Evolutionary conservation across 2,113 vertebrate genomes (phyloP), one percentile per base, ranked within the genome.

Genomic region (Leptobrachium ailaonicum): DNA sequence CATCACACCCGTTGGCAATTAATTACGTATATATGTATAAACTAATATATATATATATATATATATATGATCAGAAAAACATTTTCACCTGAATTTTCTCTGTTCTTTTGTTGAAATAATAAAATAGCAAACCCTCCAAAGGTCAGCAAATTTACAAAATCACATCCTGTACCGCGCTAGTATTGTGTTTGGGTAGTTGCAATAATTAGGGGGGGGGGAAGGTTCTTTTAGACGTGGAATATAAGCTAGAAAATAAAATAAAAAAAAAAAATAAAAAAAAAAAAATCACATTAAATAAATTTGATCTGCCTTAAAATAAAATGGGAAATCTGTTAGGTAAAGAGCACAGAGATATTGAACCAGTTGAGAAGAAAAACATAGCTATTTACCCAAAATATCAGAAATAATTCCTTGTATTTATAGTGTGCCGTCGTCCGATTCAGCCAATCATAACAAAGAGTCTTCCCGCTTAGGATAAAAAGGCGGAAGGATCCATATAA

Each of bases 401-500:
- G 4, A 53, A 41, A 56, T 42, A 54, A 54, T 73, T 60, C 82
- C 69, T 47, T n/a, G 62, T 73, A 77, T 68, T 44, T 40, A 40
- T 64, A 12, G 80, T 82, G 76, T 85, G 82, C 82, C 81, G 71
- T 85, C 82, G 84, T 82, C 87, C 76, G 86, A 85, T 86, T 71
- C 75, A 76, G 79, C 7, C 42, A 85, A 82, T 79, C 64, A 64
- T 42, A 62, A 10, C 79, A 74, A n/a, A 45, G 75, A 70, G 41
- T 67, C 3, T 64, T 42, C 8, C 6, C 9, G n/a, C 66, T 74
- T 85, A 93, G 90, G 77, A 87, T 78, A 58, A 84, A 83, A 95
- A 88, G 58, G 86, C 82, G 43, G 91, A 83, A 41, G 96, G 92
- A 87, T 98, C 96, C 80, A 99, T 92, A 82, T 99, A 99, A 47